phyloP scores from a whole-genome alignment of 2,113 vertebrate species.

The Platichthys stellatus region DNA sequence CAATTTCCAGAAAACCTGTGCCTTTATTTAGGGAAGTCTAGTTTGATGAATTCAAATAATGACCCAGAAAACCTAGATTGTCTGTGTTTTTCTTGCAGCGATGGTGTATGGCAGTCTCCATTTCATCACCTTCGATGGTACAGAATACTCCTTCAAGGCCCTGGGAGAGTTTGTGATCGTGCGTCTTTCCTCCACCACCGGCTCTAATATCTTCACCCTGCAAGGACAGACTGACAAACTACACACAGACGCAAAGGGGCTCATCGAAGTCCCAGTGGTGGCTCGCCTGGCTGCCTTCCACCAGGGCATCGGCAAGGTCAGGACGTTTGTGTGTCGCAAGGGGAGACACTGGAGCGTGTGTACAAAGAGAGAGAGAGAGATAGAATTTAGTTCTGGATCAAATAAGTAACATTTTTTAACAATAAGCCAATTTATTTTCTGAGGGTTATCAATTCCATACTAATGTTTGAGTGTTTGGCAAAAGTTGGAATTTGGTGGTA shows the following conservation, averaged over 20 bases:
- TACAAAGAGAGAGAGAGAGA: background rate
- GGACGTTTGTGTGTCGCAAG: slow-evolving; percentile 25
- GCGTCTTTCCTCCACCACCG: slow-evolving; percentile 82
- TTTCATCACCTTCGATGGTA: slow-evolving; percentile 84
- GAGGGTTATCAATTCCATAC: too few relatives aligned
- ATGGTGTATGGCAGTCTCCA: slow-evolving; percentile 85
- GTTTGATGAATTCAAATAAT: background rate
- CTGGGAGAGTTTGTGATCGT: slow-evolving; percentile 84
- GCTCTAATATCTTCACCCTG: slow-evolving; percentile 86
- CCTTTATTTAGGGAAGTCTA: background rate
- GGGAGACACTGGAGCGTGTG: background rate
- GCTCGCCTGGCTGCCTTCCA: slow-evolving; percentile 83
- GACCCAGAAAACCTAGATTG: background rate
- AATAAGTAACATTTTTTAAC: background rate
- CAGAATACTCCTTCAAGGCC: slow-evolving; percentile 83
- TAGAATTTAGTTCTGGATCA: background rate
- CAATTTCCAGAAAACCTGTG: background rate
- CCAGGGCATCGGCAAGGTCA: slow-evolving; percentile 85
- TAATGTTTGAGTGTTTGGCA: too few relatives aligned
- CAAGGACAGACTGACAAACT: slow-evolving; percentile 81
- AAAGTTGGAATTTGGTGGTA: too few relatives aligned
- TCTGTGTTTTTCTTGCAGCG: slow-evolving; percentile 59
- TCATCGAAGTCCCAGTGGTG: slow-evolving; percentile 74
- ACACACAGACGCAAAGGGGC: slow-evolving; percentile 48
- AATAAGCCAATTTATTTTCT: background rate